phyloP scores from a whole-genome alignment of 2,888 invertebrate genomes.

The Caenorhabditis uteleia region DNA sequence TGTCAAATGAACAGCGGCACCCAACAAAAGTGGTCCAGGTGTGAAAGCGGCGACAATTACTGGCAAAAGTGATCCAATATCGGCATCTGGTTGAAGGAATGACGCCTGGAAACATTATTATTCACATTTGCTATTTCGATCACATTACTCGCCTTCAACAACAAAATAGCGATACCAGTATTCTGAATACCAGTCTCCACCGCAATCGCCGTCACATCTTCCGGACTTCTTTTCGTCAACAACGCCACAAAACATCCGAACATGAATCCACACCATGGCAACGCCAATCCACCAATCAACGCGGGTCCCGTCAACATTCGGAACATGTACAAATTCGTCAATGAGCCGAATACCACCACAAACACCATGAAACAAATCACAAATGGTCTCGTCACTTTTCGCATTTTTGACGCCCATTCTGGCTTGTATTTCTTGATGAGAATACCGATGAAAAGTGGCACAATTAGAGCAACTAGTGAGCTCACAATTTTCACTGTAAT shows the following conservation, averaged over 20 bases:
- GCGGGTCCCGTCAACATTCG: slow-evolving; percentile 69
- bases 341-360: slow-evolving; percentile 71
- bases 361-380: slow-evolving; percentile 71
- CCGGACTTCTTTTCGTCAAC: slow-evolving; percentile 58
- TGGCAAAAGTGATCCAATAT: slow-evolving; percentile 79
- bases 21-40: slow-evolving; percentile 80
- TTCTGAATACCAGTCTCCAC: slow-evolving; percentile 71
- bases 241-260: slow-evolving; percentile 71
- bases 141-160: slow-evolving; percentile 57
- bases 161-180: slow-evolving; percentile 72
- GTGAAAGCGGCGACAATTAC: slow-evolving; percentile 92
- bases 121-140: background rate
- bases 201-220: slow-evolving; percentile 69
- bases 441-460: slow-evolving; percentile 72
- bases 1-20: slow-evolving; percentile 62
- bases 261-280: slow-evolving; percentile 72
- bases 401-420: slow-evolving; percentile 68
- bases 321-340: slow-evolving; percentile 72
- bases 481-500: slow-evolving; percentile 35
- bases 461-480: slow-evolving; percentile 71
- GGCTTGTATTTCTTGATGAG: slow-evolving; percentile 70
- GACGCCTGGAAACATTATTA: slow-evolving; percentile 62
- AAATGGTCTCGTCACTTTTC: slow-evolving; percentile 70
- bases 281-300: slow-evolving; percentile 70
- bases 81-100: slow-evolving; percentile 69